These are phyloP conservation scores for Phanerotoma sp. DNA, from an alignment of 2,888 invertebrate genomes.

Conservation along the genomic window DNA sequence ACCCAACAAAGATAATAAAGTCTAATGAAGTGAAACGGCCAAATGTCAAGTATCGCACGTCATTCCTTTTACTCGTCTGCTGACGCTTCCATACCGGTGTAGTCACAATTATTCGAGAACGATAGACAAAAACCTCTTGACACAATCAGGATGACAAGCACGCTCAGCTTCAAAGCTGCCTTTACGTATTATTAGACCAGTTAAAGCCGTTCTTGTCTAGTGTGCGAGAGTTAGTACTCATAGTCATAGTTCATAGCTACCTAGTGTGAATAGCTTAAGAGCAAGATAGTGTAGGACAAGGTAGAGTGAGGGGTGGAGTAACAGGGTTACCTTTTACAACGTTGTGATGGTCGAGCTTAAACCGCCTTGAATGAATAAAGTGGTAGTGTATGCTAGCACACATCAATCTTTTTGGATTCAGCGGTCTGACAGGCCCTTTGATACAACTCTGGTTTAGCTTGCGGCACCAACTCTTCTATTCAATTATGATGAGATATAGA, in stretches of 20 bases:
- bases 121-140: constrained; percentile 10
- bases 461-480: background rate
- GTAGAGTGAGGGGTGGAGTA: background rate
- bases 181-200: constrained; percentile 12
- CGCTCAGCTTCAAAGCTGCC: constrained; percentile 4
- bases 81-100: background rate
- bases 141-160: constrained; percentile 5
- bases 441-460: background rate
- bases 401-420: constrained; percentile 17
- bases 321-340: no score
- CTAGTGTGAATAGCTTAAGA: background rate
- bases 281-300: background rate
- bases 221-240: background rate
- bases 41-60: no score
- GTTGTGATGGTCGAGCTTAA: background rate
- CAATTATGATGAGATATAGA: constrained; percentile 20
- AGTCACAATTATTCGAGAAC: constrained; percentile 7
- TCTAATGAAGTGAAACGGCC: no score
- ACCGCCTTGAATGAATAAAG: background rate
- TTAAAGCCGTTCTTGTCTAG: background rate
- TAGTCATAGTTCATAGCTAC: background rate
- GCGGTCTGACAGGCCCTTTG: background rate
- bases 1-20: no score
- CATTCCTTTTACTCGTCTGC: background rate
- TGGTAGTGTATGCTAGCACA: background rate